phyloP scores from a whole-genome alignment of 2,113 vertebrate species.

The Eclectus roratus region DNA sequence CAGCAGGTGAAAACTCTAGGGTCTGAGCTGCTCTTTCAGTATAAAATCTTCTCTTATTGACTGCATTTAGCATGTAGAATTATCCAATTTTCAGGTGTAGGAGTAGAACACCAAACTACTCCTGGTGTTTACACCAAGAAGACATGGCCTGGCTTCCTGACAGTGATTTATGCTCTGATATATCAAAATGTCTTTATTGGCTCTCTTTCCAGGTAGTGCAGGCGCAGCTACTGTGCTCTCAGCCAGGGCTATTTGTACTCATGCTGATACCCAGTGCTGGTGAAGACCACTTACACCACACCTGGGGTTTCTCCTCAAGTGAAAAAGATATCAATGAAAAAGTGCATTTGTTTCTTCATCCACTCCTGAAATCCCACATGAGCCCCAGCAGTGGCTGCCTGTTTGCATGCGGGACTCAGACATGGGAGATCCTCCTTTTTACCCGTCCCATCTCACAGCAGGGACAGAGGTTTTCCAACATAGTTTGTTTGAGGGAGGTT shows the following conservation, averaged over 20 bases:
- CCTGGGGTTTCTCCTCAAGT: not conserved
- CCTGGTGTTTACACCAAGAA: not conserved
- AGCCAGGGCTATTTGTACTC: not conserved
- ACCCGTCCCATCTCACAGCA: too few relatives aligned
- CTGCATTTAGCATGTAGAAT: not conserved
- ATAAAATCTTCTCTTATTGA: not conserved
- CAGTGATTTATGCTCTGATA: constrained; percentile 35
- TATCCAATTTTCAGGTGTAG: not conserved
- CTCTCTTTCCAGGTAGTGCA: not conserved
- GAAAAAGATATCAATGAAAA: not conserved
- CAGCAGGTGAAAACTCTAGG: not conserved
- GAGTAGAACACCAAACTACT: not conserved
- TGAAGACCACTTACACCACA: not conserved
- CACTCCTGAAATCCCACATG: not conserved
- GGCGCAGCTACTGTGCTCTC: not conserved
- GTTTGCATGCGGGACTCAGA: not conserved
- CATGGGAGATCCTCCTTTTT: not conserved
- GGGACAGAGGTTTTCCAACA: not conserved
- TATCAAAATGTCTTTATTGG: not conserved
- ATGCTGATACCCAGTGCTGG: not conserved
- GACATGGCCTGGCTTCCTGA: not conserved
- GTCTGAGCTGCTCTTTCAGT: not conserved
- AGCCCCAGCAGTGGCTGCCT: not conserved
- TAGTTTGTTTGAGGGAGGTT: not conserved
- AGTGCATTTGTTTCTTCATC: not conserved